Conservation (phyloP, 2,113 vertebrate species). For the Engystomops pustulosus region DNA sequence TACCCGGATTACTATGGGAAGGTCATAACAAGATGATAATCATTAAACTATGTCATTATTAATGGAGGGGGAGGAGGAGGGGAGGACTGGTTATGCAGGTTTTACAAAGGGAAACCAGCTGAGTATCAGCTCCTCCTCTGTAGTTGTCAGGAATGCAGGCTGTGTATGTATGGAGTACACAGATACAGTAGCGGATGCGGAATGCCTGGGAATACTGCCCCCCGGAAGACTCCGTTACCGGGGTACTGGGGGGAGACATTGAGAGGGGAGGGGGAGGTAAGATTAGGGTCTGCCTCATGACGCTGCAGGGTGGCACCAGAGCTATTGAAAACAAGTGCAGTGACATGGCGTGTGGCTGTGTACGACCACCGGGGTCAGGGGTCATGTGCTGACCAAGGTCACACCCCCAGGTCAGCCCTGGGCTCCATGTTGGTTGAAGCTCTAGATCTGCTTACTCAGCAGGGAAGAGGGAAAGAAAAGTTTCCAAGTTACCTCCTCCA, state of each 20-base stretch:
- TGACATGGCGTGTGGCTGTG: background rate
- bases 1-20: constrained; percentile 9
- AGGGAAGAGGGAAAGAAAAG: constrained; percentile 12
- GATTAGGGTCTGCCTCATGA: background rate
- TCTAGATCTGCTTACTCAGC: constrained; percentile 43
- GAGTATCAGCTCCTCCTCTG: constrained; percentile 52
- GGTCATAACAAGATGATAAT: constrained; percentile 34
- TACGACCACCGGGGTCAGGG: background rate
- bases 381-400: constrained; percentile 13
- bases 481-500: constrained; percentile 48
- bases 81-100: constrained; percentile 43
- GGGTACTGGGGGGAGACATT: background rate
- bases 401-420: background rate
- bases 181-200: background rate
- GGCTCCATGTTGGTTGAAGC: constrained; percentile 15
- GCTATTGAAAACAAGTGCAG: constrained; percentile 30
- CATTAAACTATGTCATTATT: constrained; percentile 50
- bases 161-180: too few species aligned
- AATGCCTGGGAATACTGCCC: constrained; percentile 9
- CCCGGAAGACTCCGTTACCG: too few species aligned
- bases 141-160: background rate
- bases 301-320: background rate
- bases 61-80: background rate
- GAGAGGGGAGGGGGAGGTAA: background rate
- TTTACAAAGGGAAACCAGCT: constrained; percentile 47